Conservation (phyloP, 2,113 vertebrate genomes). For the Speoplatyrhinus poulsoni region DNA sequence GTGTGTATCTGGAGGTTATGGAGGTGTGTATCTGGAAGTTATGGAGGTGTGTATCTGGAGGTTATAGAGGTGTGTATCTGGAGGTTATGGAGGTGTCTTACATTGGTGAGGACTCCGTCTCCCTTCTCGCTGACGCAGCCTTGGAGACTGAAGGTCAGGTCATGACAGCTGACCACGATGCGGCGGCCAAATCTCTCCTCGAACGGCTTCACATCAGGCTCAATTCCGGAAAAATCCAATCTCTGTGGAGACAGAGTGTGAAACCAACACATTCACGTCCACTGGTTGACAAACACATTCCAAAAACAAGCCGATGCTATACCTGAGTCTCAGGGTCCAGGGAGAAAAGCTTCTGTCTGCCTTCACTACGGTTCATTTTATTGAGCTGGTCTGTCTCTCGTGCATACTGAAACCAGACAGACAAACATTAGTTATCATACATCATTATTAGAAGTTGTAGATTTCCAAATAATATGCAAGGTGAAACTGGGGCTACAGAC, state of each 20-base stretch:
- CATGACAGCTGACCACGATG: constrained; percentile 88
- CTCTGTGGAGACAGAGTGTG: constrained; percentile 71
- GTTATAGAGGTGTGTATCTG: too few species aligned
- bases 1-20: too few species aligned
- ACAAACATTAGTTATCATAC: too few species aligned
- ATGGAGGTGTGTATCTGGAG: too few species aligned
- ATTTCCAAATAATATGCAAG: not conserved
- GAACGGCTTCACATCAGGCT: constrained; percentile 93
- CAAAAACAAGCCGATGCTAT: not conserved
- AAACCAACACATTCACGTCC: not conserved
- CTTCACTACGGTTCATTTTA: constrained; percentile 92
- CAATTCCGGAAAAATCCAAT: constrained; percentile 93
- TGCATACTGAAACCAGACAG: constrained; percentile 80
- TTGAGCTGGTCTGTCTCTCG: constrained; percentile 97
- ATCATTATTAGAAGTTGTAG: too few species aligned
- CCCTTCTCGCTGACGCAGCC: constrained; percentile 84
- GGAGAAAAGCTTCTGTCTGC: constrained; percentile 90
- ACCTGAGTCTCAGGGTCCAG: constrained; percentile 96
- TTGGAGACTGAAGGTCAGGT: constrained; percentile 90
- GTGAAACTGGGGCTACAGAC: not conserved
- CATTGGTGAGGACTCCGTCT: constrained; percentile 84
- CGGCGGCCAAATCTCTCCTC: constrained; percentile 91
- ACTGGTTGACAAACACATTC: not conserved
- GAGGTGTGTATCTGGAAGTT: too few species aligned
- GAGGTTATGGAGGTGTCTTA: constrained; percentile 64